Evolutionary conservation across 2,888 invertebrate genomes (phyloP).

Genomic region (Eupeodes latifasciatus): DNA sequence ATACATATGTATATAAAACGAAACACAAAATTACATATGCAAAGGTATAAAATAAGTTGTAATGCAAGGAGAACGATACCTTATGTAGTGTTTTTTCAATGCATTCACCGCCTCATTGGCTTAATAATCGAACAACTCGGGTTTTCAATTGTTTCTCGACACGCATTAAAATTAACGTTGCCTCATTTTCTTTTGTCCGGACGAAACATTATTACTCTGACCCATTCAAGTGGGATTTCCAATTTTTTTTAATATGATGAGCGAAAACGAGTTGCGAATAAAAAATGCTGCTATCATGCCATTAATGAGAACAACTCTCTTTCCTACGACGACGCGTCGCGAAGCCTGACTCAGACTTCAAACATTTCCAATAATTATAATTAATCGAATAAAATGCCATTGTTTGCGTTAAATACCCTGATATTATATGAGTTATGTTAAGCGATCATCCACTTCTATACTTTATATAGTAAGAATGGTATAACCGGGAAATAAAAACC

Average conservation of each 20-base stretch:
- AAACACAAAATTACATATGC: constrained; percentile 22
- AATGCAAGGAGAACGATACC: constrained; percentile 21
- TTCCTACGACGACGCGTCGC: constrained; percentile 9
- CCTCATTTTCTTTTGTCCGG: constrained; percentile 46
- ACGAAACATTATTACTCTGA: constrained; percentile 53
- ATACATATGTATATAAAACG: neutral
- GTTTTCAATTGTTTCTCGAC: constrained; percentile 77
- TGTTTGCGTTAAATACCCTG: constrained; percentile 77
- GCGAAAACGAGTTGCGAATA: constrained; percentile 37
- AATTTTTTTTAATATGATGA: constrained; percentile 38
- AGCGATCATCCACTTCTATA: constrained; percentile 68
- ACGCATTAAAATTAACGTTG: constrained; percentile 77
- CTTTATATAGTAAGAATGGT: constrained; percentile 43
- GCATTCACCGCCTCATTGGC: constrained; percentile 65
- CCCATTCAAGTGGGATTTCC: constrained; percentile 59
- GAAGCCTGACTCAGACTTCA: constrained; percentile 74
- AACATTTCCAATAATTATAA: constrained; percentile 78
- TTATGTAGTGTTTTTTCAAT: constrained; percentile 33
- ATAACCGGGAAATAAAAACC: constrained; percentile 34
- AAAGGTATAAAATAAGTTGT: constrained; percentile 26
- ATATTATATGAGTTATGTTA: constrained; percentile 65
- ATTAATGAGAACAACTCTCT: constrained; percentile 23
- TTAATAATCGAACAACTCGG: constrained; percentile 76
- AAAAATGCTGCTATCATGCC: constrained; percentile 29
- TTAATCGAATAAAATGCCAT: constrained; percentile 77